Percentiles rank a stretch among this genome's conserved stretches.
Conservation (phyloP, 1,140 invertebrate species). For the Achroia grisella region DNA sequence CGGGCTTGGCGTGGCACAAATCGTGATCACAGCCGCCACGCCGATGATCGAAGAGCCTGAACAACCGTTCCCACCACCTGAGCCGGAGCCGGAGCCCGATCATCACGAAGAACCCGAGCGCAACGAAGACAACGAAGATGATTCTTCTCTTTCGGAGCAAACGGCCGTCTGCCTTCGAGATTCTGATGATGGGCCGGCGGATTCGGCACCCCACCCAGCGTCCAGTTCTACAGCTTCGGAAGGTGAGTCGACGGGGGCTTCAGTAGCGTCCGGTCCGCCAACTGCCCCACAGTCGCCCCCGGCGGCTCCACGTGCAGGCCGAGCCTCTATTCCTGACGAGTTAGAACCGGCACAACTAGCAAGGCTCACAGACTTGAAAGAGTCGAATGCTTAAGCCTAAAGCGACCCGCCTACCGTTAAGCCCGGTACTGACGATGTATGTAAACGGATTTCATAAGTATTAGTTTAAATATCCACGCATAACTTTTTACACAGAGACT, state of each 20-base stretch:
- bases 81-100: conserved; percentile 66
- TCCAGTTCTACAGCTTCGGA: conserved; percentile 56
- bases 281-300: conserved; percentile 71
- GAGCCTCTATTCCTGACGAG: conserved; percentile 88
- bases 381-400: conserved; percentile 86
- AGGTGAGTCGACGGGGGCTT: conserved; percentile 48
- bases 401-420: neutral
- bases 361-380: conserved; percentile 87
- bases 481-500: too few relatives aligned
- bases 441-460: too few relatives aligned
- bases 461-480: too few relatives aligned
- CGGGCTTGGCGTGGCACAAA: conserved; percentile 84
- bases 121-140: conserved; percentile 46
- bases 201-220: conserved; percentile 44
- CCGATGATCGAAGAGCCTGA: conserved; percentile 88
- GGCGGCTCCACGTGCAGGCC: conserved; percentile 80
- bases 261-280: conserved; percentile 45
- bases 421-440: conserved; percentile 3
- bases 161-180: conserved; percentile 52
- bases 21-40: conserved; percentile 91
- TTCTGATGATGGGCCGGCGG: conserved; percentile 39
- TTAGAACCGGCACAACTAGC: conserved; percentile 88
- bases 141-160: conserved; percentile 56
- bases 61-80: conserved; percentile 76
- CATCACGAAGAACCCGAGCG: conserved; percentile 34